phyloP scores from a whole-genome alignment of 2,113 vertebrate genomes.

The Urocynchramus pylzowi region DNA sequence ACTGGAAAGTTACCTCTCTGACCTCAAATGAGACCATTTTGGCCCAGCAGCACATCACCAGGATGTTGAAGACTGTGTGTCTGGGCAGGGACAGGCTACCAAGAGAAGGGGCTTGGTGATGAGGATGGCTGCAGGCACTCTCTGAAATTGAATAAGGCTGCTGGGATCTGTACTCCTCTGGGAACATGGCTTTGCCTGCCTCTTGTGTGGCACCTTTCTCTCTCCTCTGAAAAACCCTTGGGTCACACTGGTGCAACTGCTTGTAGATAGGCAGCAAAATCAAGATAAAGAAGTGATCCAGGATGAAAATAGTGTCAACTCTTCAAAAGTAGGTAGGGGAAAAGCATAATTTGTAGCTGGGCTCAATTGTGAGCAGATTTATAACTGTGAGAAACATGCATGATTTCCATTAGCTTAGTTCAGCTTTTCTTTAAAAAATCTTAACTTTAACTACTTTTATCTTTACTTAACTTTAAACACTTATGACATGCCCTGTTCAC shows the following conservation, averaged over 20 bases:
- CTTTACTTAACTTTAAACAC: too few relatives aligned
- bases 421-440: not conserved
- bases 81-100: not conserved
- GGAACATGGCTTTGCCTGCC: not conserved
- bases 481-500: not conserved
- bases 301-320: not conserved
- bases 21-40: not conserved
- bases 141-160: not conserved
- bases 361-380: not conserved
- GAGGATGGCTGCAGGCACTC: not conserved
- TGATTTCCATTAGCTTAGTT: not conserved
- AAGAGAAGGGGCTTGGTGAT: not conserved
- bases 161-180: accelerated
- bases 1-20: not conserved
- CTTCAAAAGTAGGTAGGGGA: accelerated
- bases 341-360: not conserved
- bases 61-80: accelerated
- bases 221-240: not conserved
- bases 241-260: not conserved
- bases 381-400: not conserved
- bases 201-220: accelerated
- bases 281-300: not conserved
- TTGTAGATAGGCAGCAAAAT: not conserved
- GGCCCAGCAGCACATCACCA: not conserved
- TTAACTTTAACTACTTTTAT: not conserved